Evolutionary conservation across 2,797 vertebrate species (phyloP).

Genomic region (Neosalanx taihuensis): DNA sequence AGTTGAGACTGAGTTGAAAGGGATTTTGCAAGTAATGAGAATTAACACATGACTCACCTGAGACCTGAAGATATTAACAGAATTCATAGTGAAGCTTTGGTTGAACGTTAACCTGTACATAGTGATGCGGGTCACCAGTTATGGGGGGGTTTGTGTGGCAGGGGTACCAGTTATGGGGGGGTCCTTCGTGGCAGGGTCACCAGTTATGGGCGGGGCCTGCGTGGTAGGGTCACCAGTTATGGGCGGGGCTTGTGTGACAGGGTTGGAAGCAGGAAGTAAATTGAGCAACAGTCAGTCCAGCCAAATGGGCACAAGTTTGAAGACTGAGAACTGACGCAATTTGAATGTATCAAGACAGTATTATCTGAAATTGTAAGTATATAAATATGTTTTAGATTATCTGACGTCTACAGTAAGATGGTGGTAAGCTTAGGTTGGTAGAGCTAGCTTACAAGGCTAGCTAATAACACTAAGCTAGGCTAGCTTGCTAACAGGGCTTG

Average conservation of each 20-base stretch:
- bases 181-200: no score
- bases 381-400: background rate
- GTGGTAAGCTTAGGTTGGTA: no score
- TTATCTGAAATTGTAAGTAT: constrained; percentile 10
- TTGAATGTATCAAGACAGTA: background rate
- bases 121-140: background rate
- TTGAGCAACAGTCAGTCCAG: background rate
- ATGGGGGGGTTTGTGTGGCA: background rate
- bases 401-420: background rate
- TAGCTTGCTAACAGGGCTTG: background rate
- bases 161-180: no score
- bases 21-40: background rate
- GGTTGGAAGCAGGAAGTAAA: constrained; percentile 15
- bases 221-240: background rate
- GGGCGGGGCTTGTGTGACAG: constrained; percentile 1
- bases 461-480: background rate
- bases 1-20: no score
- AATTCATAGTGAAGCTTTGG: no score
- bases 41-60: no score
- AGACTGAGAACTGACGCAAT: background rate
- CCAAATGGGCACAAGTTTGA: background rate
- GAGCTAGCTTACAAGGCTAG: background rate
- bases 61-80: no score
- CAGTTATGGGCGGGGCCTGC: no score
- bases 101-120: no score